Evolutionary conservation across 2,797 vertebrate species (phyloP), one percentile per base, ranked within the genome.

Genomic region (Orestias chungarensis): DNA sequence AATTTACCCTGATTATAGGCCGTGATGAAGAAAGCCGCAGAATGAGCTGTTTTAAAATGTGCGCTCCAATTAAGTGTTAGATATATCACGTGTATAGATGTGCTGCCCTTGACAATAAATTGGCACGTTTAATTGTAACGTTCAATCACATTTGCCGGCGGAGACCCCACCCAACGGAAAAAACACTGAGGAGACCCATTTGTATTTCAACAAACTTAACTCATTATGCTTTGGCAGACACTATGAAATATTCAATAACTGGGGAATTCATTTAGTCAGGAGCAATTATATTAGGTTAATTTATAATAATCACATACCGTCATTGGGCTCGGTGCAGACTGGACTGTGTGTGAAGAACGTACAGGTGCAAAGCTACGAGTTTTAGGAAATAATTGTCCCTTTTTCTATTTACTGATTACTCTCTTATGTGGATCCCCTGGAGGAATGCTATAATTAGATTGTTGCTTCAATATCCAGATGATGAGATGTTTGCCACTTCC

Each of bases 41-140:
- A 87, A 80, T 82, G 88, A 91, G 81, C 76, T 67, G 69, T 91
- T 93, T 91, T 81, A 80, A 89, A 92, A 91, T 80, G 87, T 88
- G 89, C 86, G 84, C 91, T 91, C 85, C 91, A 93, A 90, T 93
- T 91, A 90, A 83, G 83, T 78, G 55, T 74, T 86, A 90, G 91
- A 94, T 94, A 87, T 82, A 94, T 94, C 90, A 93, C 86, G 88
- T 88, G 80, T 89, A 83, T 74, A 91, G 88, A 88, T 92, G 94
- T 91, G 92, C 92, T 90, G 87, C 91, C 90, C 92, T 91, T 92
- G 92, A 93, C 88, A 89, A 85, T 89, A 91, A 94, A 92, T 93
- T 91, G 92, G 89, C 82, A 82, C 73, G 71, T 91, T 93, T 94
- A 93, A 94, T 94, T 93, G 90, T 93, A 90, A 91, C 91, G 85